Evolutionary conservation across 2,113 vertebrate genomes (phyloP).

Genomic region (Brienomyrus brachyistius): DNA sequence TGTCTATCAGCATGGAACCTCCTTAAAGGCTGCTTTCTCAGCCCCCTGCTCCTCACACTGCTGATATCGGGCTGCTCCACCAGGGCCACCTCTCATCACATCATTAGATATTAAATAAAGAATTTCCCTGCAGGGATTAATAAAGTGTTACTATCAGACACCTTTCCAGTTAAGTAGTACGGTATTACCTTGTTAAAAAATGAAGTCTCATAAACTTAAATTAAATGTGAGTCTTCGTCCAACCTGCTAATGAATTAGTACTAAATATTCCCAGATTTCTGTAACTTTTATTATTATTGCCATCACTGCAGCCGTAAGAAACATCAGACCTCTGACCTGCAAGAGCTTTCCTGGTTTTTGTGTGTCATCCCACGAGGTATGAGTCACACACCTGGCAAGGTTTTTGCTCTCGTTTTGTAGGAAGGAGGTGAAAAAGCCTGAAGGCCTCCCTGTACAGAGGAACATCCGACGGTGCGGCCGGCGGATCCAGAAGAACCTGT

Average conservation of each 20-base stretch:
- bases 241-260: not conserved
- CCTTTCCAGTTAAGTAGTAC: not conserved
- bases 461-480: slow-evolving; percentile 68
- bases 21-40: not conserved
- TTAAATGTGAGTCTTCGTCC: not conserved
- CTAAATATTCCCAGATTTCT: not conserved
- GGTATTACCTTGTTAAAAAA: not conserved
- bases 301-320: not conserved
- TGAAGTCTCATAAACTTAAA: not conserved
- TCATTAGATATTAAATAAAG: not conserved
- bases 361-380: not conserved
- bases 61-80: not conserved
- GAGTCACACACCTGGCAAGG: slow-evolving; percentile 9
- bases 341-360: not conserved
- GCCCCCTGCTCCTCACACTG: not conserved
- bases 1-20: not conserved
- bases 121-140: not conserved
- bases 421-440: slow-evolving; percentile 47
- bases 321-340: not conserved
- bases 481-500: slow-evolving; percentile 65
- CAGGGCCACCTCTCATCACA: not conserved
- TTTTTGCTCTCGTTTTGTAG: slow-evolving; percentile 39
- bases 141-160: not conserved
- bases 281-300: not conserved
- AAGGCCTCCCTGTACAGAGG: slow-evolving; percentile 47